Base-by-base conservation (phyloP, 2,113 vertebrate species). In the Kryptolebias marmoratus region DNA sequence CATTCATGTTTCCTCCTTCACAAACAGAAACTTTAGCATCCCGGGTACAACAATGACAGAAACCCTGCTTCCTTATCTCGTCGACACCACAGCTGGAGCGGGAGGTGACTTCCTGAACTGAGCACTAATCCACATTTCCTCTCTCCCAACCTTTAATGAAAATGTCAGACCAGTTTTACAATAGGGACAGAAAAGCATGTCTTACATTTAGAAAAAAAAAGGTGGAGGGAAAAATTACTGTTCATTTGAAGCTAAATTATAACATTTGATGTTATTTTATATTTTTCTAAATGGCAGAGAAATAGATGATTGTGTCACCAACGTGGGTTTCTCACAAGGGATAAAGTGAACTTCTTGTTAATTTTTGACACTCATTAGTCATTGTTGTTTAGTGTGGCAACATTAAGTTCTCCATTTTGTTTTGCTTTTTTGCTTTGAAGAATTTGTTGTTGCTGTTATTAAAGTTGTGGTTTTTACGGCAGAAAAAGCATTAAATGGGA, bases 51-150 rank as follows among this genome's bases (percentile, higher is more conserved):
- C 18, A 57, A 18, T 73, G 8, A 65, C 49, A 45, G 66, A 81
- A 78, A 68, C 16, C 14, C 59, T 77, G 62, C 62, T 67, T 83
- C 64, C 88, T 88, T 86, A 87, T 91, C 87, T 84, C 44, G 58
- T 53, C 57, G 31, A 60, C 86, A 61, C 57, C 55, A 42, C 73
- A 58, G 45, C 27, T 55, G 2, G 55, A 72, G 82, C 81, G 87
- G 89, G 90, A 80, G 87, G 75, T 28, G 49, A 88, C 86, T 90
- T 93, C 90, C 90, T 89, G 87, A 62, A 59, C 64, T 22, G 61
- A 77, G 64, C 63, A 48, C 63, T 63, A 77, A 62, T 75, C 86
- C 78, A 68, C 77, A 83, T 85, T 91, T 92, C 80, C 89, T 84
- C 65, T 78, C 67, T 78, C 50, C 47, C 11, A 44, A 14, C 56